Evolutionary conservation across 2,113 vertebrate species (phyloP).

Genomic region (Ibidorhyncha struthersii): DNA sequence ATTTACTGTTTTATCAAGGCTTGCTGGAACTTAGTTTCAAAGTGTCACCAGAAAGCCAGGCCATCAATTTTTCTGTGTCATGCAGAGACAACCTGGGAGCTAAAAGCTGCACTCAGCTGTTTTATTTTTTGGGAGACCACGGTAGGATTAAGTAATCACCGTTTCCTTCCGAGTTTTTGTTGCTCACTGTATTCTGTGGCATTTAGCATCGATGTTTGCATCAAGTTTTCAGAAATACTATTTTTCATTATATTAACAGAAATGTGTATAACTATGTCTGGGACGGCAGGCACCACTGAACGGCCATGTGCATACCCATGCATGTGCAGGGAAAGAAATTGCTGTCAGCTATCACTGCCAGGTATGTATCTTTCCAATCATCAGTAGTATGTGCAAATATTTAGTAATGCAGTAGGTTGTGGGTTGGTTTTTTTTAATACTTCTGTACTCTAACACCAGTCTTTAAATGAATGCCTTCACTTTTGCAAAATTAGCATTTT

Average conservation of each 20-base stretch:
- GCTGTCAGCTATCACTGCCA: neutral
- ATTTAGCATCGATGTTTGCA: neutral
- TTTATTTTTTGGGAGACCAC: constrained; percentile 30
- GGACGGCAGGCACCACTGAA: neutral
- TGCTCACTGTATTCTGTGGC: neutral
- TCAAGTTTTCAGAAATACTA: neutral
- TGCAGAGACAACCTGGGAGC: neutral
- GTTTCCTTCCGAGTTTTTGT: neutral
- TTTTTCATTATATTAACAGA: neutral
- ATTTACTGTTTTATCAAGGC: constrained; percentile 40
- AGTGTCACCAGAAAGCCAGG: constrained; percentile 7
- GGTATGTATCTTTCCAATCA: constrained; percentile 21
- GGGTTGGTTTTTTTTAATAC: neutral
- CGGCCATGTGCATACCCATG: neutral
- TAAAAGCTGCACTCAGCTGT: neutral
- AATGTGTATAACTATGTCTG: neutral
- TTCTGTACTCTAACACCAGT: neutral
- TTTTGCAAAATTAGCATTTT: neutral
- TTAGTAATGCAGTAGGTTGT: neutral
- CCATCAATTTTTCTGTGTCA: constrained; percentile 25
- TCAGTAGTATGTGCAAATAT: neutral
- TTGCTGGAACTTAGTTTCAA: constrained; percentile 44
- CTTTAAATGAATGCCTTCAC: neutral
- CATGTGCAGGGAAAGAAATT: neutral
- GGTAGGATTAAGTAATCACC: neutral